Evolutionary conservation across 1,140 invertebrate species (phyloP), one percentile per base, ranked within the genome.

Genomic region (Drosophila ercepeae): DNA sequence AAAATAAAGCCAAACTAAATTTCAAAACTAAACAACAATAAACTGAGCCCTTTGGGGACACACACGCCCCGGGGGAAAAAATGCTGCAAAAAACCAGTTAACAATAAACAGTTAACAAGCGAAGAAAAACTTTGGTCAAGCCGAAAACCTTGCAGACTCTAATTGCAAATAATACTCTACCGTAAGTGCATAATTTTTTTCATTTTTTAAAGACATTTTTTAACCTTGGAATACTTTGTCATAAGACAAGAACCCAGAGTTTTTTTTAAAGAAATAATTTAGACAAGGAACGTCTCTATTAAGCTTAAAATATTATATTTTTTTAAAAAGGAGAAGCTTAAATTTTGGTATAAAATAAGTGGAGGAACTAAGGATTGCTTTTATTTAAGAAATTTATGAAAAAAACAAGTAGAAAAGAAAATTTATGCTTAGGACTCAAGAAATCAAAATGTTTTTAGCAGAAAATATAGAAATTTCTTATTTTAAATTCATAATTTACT

Each of bases 111-210:
- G 39, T 55, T 57, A 19, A 57, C 39, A 41, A 36, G 46, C 49
- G 32, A 46, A 49, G 21, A 53, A 57, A 57, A 64, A 61, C 57
- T 70, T 60, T 75, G 77, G 60, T 67, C 68, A 67, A 68, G 51
- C 51, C 16, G 3, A 46, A 79, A 81, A 64, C 77, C 78, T 81
- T 81, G 78, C 48, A 7, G 53, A 39, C 44, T 46, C 48, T 63
- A 70, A 29, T 41, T 16, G 42, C 45, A 18, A 19, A 59, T 41
- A 48, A 49, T 42, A 51, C 61, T 34, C 45, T 50, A 2, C 21
- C n/a, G n/a, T 27, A 27, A 27, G 29, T 32, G 29, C 4, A 4
- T 32, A 32, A n/a, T 32, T 32, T 32, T 32, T 32, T 1, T 3
- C 9, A 32, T 11, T 32, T 32, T 32, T 32, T 32, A n/a, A 27